phyloP scores from a whole-genome alignment of 2,797 vertebrate genomes.

The Megalops cyprinoides region DNA sequence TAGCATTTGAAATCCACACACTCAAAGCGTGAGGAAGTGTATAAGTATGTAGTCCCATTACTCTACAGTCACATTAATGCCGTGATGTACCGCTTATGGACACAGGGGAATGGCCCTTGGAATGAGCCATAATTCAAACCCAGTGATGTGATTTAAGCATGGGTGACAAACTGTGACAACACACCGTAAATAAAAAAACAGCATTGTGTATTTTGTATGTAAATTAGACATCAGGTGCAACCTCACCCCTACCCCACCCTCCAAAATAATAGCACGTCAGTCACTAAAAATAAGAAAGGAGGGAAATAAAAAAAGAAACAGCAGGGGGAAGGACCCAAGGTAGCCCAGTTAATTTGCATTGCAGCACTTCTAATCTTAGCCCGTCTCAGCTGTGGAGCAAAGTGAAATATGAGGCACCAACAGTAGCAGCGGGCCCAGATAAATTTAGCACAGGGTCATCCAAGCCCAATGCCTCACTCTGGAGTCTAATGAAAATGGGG shows the following conservation, averaged over 20 bases:
- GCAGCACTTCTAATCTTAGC: constrained; percentile 12
- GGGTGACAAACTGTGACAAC: neutral
- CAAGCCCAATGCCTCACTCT: neutral
- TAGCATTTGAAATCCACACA: neutral
- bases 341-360: constrained; percentile 7
- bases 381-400: neutral
- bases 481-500: neutral
- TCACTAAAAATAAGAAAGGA: constrained; percentile 3
- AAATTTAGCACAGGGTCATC: constrained; percentile 5
- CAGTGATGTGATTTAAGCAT: neutral
- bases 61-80: too few species aligned
- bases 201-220: neutral
- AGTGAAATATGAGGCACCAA: neutral
- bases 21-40: neutral
- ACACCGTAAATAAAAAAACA: neutral
- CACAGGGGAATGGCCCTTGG: too few species aligned
- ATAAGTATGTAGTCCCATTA: too few species aligned
- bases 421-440: neutral
- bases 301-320: neutral
- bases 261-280: constrained; percentile 4
- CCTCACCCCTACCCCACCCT: neutral
- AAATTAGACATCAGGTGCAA: neutral
- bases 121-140: neutral
- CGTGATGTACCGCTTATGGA: too few species aligned
- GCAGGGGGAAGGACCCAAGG: neutral